A percentile compares a stretch with the other conserved stretches of the same genome.
Evolutionary conservation across 2,888 invertebrate species (phyloP).

Genomic region (Mycogona germanica): DNA sequence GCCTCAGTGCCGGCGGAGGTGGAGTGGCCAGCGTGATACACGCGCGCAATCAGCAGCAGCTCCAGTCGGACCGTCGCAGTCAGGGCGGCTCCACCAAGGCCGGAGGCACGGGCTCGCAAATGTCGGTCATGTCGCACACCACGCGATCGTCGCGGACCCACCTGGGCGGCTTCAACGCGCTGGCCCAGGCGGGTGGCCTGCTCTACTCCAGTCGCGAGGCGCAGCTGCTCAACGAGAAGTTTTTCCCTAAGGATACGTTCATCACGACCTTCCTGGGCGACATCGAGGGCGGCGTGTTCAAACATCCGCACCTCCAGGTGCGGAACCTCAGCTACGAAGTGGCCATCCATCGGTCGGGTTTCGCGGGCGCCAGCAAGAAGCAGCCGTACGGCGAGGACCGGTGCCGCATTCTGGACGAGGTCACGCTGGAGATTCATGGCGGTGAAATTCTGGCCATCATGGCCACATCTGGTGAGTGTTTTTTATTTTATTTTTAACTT

Average conservation of each 20-base stretch:
- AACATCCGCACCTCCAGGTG: constrained; percentile 41
- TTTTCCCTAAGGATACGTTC: constrained; percentile 29
- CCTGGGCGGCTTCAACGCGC: constrained; percentile 20
- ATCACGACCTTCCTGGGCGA: constrained; percentile 23
- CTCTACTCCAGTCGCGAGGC: constrained; percentile 24
- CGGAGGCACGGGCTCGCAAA: constrained; percentile 18
- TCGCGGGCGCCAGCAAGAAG: constrained; percentile 24
- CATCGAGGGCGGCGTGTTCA: constrained; percentile 23
- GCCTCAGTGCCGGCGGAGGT: not conserved
- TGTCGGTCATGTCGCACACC: constrained; percentile 18
- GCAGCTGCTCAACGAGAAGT: constrained; percentile 30
- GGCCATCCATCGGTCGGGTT: not conserved
- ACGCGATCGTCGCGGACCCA: constrained; percentile 17
- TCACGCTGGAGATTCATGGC: constrained; percentile 78
- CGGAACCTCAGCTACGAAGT: constrained; percentile 50
- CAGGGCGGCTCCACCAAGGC: constrained; percentile 20
- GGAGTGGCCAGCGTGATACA: constrained; percentile 8
- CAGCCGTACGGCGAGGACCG: constrained; percentile 25
- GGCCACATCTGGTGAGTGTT: constrained; percentile 50
- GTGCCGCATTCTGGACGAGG: constrained; percentile 50
- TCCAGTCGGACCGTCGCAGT: constrained; percentile 16
- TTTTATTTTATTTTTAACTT: no score
- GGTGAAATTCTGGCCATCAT: constrained; percentile 83
- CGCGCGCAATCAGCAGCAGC: constrained; percentile 6
- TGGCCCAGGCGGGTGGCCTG: constrained; percentile 19